Evolutionary conservation across 2,797 vertebrate genomes (phyloP), one percentile per base, ranked within the genome.

Genomic region (Typhlichthys subterraneus): DNA sequence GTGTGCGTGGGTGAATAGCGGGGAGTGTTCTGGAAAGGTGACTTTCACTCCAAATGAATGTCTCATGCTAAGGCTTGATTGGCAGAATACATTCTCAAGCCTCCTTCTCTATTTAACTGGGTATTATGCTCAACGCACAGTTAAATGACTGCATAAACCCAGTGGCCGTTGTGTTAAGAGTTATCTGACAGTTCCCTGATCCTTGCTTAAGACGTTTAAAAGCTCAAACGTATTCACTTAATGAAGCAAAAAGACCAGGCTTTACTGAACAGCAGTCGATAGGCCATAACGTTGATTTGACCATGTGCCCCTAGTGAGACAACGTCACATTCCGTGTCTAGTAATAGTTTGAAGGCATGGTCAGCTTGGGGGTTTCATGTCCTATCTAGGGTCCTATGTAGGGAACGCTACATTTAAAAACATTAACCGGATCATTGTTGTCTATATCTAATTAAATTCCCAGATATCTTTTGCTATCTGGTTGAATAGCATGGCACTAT

Each of bases 161-260:
- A 75, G 66, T 79, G 74, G 23, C 54, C 72, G 71, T 65, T 65
- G 58, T 65, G 68, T 53, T 38, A 61, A 67, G 58, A 77, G 68
- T 74, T 73, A 76, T 54, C 48, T 65, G 63, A 64, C 72, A 71
- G 79, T 82, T 72, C 74, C 15, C 42, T 69, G 64, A 72, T 82
- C 80, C 81, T 83, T 82, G 67, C 65, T 61, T 38, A 19, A 65
- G 65, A 61, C 63, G 80, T 64, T 53, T 15, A 11, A 9, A 11
- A 12, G 57, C 47, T 76, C 73, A 66, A 61, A 75, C 23, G 0
- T 69, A 38, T 75, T 19, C 11, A 52, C 51, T 62, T 50, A 70
- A 53, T 56, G 23, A 23, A 23, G 23, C 23, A 33, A 69, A 57
- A 70, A 75, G 15, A 70, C 12, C 45, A 53, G 38, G 60, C 61